Evolutionary conservation across 2,797 vertebrate genomes (phyloP).

Genomic region (Protonibea diacanthus): DNA sequence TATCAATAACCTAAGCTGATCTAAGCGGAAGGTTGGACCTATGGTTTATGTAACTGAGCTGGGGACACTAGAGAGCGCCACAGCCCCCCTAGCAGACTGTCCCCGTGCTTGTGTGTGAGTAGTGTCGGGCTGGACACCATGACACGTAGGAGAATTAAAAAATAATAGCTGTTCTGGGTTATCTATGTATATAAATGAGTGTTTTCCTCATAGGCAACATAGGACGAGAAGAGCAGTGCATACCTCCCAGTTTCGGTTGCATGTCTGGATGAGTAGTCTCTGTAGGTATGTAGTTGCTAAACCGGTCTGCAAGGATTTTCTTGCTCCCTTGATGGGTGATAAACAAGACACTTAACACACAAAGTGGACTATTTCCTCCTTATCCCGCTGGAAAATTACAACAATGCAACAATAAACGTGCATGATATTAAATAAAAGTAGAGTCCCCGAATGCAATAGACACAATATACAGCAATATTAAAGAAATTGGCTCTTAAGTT

Average conservation of each 20-base stretch:
- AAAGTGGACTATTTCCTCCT: neutral
- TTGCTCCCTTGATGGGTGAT: constrained; percentile 43
- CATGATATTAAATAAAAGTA: neutral
- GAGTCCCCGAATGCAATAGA: neutral
- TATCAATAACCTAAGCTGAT: constrained; percentile 64
- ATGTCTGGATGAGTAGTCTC: constrained; percentile 47
- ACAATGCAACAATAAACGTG: neutral
- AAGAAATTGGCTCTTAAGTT: neutral
- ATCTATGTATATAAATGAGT: neutral
- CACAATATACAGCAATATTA: neutral
- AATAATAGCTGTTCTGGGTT: neutral
- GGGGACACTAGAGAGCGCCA: constrained; percentile 87
- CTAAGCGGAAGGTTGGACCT: constrained; percentile 59
- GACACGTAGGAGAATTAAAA: constrained; percentile 7
- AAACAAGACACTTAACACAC: constrained; percentile 42
- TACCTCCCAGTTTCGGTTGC: constrained; percentile 53
- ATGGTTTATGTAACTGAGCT: constrained; percentile 74
- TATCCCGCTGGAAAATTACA: neutral
- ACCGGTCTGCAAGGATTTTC: constrained; percentile 75
- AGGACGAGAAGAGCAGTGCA: neutral
- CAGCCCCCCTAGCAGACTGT: constrained; percentile 69
- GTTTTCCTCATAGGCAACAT: neutral
- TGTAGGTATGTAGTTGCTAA: constrained; percentile 67
- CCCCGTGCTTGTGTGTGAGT: constrained; percentile 42
- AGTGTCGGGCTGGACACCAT: constrained; percentile 26